A percentile compares a stretch with the other conserved stretches of the same genome.
Conservation (phyloP, 2,888 invertebrate genomes). For the Nomada hirtipes region DNA sequence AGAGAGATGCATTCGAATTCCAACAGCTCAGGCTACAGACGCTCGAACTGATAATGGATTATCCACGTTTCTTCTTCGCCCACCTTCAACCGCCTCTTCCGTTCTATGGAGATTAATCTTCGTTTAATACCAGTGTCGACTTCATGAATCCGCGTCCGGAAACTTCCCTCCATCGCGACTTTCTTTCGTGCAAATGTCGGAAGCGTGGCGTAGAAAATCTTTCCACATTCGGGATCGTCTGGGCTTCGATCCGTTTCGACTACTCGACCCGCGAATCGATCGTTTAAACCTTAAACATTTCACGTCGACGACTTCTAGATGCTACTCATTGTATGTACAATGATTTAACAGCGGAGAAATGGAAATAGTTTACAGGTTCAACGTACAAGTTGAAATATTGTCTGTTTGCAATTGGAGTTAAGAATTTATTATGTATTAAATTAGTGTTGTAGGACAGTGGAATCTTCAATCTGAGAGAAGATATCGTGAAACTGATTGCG, state of each 20-base stretch:
- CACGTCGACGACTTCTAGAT: background rate
- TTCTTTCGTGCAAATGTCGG: slow-evolving; percentile 47
- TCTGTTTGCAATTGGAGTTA: background rate
- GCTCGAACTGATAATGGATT: slow-evolving; percentile 55
- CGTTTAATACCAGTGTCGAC: slow-evolving; percentile 59
- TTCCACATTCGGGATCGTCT: background rate
- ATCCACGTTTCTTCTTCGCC: slow-evolving; percentile 40
- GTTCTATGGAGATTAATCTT: slow-evolving; percentile 61
- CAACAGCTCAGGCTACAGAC: slow-evolving; percentile 24
- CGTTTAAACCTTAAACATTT: background rate
- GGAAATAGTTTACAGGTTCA: slow-evolving; percentile 9
- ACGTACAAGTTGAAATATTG: slow-evolving; percentile 6
- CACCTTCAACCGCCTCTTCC: background rate
- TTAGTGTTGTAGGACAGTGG: background rate
- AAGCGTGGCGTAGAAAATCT: slow-evolving; percentile 13
- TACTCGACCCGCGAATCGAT: slow-evolving; percentile 10
- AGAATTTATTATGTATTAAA: background rate
- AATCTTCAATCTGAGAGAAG: too few species aligned
- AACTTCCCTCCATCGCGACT: slow-evolving; percentile 38
- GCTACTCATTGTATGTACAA: background rate
- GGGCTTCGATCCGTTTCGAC: background rate
- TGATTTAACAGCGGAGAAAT: background rate
- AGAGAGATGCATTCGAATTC: slow-evolving; percentile 45
- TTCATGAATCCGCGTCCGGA: slow-evolving; percentile 57
- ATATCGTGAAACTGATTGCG: too few species aligned